Percentiles rank a stretch among this genome's conserved stretches.
These are phyloP conservation scores for Bovichtus variegatus DNA, from an alignment of 2,797 vertebrate species.

Conservation along the genomic window DNA sequence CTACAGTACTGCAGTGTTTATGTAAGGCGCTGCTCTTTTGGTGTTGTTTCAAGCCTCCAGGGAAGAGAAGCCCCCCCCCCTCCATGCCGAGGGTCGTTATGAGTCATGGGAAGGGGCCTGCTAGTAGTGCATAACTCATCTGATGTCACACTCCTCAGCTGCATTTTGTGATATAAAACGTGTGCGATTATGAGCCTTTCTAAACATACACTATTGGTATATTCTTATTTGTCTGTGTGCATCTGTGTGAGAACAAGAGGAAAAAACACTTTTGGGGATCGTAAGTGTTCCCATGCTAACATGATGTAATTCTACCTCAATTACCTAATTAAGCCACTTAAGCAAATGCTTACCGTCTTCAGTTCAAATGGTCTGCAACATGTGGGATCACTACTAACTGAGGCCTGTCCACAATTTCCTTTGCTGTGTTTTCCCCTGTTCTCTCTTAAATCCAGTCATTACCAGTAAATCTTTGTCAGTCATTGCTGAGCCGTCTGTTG, in stretches of 20 bases:
- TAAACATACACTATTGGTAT: not conserved
- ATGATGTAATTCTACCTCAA: slow-evolving; percentile 51
- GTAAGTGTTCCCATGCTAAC: slow-evolving; percentile 50
- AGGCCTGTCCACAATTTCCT: slow-evolving; percentile 4
- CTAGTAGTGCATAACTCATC: slow-evolving; percentile 61
- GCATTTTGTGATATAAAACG: slow-evolving; percentile 45
- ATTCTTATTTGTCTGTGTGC: slow-evolving; percentile 12
- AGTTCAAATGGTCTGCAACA: slow-evolving; percentile 39
- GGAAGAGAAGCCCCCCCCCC: slow-evolving; percentile 59
- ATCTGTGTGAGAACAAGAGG: slow-evolving; percentile 20
- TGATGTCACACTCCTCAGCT: slow-evolving; percentile 57
- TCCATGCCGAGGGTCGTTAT: slow-evolving; percentile 46
- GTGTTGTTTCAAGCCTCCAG: slow-evolving; percentile 74
- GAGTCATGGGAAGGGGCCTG: slow-evolving; percentile 78
- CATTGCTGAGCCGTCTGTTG: not conserved
- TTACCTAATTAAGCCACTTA: slow-evolving; percentile 61
- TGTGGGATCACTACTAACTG: slow-evolving; percentile 35
- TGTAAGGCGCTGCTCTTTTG: slow-evolving; percentile 67
- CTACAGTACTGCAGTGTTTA: slow-evolving; percentile 65
- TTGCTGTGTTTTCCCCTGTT: not conserved
- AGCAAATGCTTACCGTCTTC: slow-evolving; percentile 47
- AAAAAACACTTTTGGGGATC: slow-evolving; percentile 24
- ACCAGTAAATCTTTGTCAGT: not conserved
- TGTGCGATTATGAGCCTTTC: slow-evolving; percentile 15
- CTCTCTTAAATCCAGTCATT: slow-evolving; percentile 4